Conservation (phyloP, 2,113 vertebrate genomes). For the Erinaceus europaeus region DNA sequence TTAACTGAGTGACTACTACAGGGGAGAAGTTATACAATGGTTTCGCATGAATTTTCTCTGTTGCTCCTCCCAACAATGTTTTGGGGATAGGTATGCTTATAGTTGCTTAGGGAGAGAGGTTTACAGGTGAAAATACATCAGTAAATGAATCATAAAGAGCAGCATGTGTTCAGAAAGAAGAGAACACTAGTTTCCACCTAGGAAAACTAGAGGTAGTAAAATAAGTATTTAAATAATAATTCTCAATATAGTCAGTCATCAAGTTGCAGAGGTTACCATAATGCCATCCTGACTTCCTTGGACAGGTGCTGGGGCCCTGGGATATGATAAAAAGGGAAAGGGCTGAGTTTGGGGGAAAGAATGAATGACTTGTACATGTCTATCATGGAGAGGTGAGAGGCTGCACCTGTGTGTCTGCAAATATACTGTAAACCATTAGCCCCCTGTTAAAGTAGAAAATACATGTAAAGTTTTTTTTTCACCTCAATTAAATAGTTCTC, state of each 20-base stretch:
- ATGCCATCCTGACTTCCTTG: no score
- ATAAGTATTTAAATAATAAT: slow-evolving; percentile 18
- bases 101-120: neutral
- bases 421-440: no score
- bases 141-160: neutral
- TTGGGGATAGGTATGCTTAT: neutral
- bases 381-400: no score
- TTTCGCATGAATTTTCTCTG: neutral
- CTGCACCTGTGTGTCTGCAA: no score
- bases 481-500: no score
- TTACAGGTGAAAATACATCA: neutral
- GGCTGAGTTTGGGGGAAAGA: no score
- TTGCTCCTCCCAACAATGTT: neutral
- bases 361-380: no score
- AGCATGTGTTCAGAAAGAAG: neutral
- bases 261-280: no score
- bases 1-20: neutral
- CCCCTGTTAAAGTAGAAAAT: no score
- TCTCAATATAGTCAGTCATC: no score
- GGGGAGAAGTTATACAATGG: neutral
- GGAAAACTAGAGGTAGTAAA: neutral
- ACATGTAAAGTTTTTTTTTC: no score
- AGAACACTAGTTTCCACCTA: neutral
- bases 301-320: no score
- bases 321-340: neutral